Evolutionary conservation across 1,140 invertebrate genomes (phyloP).

Genomic region (Brachionus rotundiformis): DNA sequence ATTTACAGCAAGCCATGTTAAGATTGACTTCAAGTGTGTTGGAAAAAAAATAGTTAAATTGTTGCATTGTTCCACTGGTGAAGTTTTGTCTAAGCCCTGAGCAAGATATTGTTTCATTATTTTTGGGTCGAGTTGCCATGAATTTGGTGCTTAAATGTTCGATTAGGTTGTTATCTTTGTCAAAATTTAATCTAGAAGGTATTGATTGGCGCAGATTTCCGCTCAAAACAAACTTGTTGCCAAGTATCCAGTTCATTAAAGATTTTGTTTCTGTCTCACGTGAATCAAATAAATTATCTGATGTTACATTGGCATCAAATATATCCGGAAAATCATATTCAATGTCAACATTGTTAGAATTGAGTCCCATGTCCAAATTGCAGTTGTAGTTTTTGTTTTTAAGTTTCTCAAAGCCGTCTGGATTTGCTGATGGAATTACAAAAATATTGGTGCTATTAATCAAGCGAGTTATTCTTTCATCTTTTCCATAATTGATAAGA

Average conservation of each 20-base stretch:
- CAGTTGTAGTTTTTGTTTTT: neutral
- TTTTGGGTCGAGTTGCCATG: neutral
- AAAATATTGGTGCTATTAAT: constrained; percentile 75
- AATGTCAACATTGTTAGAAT: constrained; percentile 81
- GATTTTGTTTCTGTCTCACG: constrained; percentile 86
- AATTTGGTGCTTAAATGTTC: neutral
- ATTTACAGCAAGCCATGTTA: constrained; percentile 95
- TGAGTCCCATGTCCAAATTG: constrained; percentile 66
- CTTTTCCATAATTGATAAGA: constrained; percentile 2
- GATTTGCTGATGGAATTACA: constrained; percentile 83
- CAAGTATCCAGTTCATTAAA: constrained; percentile 87
- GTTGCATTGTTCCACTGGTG: constrained; percentile 80
- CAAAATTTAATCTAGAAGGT: constrained; percentile 64
- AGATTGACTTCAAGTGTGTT: constrained; percentile 97
- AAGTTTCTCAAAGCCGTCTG: constrained; percentile 67
- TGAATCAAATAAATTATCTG: constrained; percentile 67
- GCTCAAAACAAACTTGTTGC: constrained; percentile 87
- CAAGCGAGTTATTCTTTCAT: neutral
- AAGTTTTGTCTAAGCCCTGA: neutral
- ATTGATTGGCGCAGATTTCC: constrained; percentile 93
- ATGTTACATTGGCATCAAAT: constrained; percentile 68
- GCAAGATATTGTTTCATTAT: neutral
- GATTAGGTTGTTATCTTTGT: neutral
- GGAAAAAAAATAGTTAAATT: constrained; percentile 95
- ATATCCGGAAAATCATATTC: constrained; percentile 94